Conservation (phyloP, 2,113 vertebrate species). For the Eurypyga helias region DNA sequence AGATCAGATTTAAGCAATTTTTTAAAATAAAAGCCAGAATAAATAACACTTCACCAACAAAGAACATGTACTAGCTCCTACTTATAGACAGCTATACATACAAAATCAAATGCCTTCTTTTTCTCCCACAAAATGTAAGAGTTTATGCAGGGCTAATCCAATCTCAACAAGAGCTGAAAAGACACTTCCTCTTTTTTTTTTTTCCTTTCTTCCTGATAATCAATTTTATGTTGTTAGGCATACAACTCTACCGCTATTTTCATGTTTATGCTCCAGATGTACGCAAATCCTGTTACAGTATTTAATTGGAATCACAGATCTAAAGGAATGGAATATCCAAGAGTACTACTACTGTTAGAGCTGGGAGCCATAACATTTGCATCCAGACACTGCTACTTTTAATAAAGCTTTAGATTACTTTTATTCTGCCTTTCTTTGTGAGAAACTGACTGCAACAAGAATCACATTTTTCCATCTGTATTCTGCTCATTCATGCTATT, state of each 20-base stretch:
- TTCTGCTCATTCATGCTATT: neutral
- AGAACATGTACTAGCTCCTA: neutral
- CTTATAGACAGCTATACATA: neutral
- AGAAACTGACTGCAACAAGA: neutral
- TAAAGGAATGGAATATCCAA: neutral
- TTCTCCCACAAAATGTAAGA: neutral
- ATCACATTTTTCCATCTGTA: neutral
- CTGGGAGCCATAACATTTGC: neutral
- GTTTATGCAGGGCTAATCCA: neutral
- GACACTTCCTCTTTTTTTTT: fast-evolving
- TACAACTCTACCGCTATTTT: neutral
- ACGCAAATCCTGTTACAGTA: neutral
- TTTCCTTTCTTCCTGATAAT: neutral
- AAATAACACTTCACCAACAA: neutral
- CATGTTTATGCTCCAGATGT: neutral
- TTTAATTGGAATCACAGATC: neutral
- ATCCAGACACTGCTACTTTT: neutral
- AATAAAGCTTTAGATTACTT: neutral
- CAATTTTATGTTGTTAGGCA: neutral
- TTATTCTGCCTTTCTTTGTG: neutral
- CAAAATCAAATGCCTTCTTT: neutral
- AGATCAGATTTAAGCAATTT: neutral
- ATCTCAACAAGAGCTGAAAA: neutral
- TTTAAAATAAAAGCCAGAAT: neutral
- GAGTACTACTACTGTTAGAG: neutral